Evolutionary conservation across 2,113 vertebrate species (phyloP).

Genomic region (Cariama cristata): DNA sequence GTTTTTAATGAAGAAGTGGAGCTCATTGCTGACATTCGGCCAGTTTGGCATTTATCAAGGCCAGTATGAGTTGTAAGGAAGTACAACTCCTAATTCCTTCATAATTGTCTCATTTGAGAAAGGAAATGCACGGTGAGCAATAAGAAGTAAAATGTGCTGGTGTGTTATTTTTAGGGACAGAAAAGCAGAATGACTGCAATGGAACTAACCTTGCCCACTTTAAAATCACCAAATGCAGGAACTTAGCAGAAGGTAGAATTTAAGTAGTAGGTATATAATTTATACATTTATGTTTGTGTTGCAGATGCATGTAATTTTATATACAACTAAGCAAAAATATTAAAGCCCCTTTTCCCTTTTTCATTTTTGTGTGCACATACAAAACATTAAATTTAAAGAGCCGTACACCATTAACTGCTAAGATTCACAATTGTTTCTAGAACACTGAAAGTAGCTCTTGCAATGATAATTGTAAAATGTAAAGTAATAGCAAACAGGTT

Average conservation of each 20-base stretch:
- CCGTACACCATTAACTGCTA: constrained; percentile 56
- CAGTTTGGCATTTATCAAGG: neutral
- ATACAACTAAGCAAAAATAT: constrained; percentile 53
- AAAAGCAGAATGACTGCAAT: neutral
- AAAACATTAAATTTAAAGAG: constrained; percentile 68
- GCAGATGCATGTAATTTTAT: constrained; percentile 44
- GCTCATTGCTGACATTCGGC: neutral
- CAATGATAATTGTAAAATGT: constrained; percentile 73
- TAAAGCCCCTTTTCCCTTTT: constrained; percentile 53
- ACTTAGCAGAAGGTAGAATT: neutral
- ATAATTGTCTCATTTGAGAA: constrained; percentile 4
- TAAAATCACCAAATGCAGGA: constrained; percentile 18
- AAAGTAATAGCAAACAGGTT: constrained; percentile 72
- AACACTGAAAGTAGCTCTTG: constrained; percentile 64
- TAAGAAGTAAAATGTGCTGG: neutral
- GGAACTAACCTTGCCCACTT: neutral
- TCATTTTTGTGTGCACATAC: constrained; percentile 33
- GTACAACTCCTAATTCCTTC: neutral
- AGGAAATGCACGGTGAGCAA: neutral
- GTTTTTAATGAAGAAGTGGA: neutral
- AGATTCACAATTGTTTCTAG: constrained; percentile 67
- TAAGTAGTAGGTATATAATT: constrained; percentile 7
- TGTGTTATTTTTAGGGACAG: constrained; percentile 33
- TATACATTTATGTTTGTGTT: constrained; percentile 48
- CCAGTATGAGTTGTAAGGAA: neutral